Evolutionary conservation across 2,888 invertebrate species (phyloP), one percentile per base, ranked within the genome.

Genomic region (Dusona sp.): DNA sequence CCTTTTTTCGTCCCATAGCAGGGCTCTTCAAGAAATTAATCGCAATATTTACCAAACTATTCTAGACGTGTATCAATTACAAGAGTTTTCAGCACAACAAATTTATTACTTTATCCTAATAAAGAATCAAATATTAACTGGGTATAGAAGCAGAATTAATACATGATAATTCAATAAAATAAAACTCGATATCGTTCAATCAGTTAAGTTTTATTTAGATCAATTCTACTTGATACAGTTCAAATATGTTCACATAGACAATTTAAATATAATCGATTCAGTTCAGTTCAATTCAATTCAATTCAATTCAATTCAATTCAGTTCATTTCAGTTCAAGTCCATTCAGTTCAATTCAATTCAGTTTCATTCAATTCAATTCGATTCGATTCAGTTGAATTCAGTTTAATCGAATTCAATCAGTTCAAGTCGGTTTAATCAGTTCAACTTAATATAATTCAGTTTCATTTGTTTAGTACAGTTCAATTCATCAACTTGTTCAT

Each of bases 1-100:
- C 38, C 51, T 57, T 83, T 67, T 65, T 65, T 19, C 36, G 65
- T 65, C 65, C 65, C 65, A 36, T 65, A 36, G 29, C 16, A 29
- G 22, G 0, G 33, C n/a, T 38, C n/a, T n/a, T 36, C n/a, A 38
- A 4, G n/a, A 65, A 19, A 65, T 36, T 36, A n/a, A 65, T 54
- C 9, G 9, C 9, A 54, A 54, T 8, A 22, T 54, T 9, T 22
- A 54, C 54, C 22, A 54, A 54, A 54, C 54, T 54, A 22, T 54
- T 54, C 54, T 54, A 54, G 22, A 54, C 7, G 54, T 54, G 54
- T 54, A 54, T 0, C 2, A 22, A 54, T 51, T 4, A 54, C 9
- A 22, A 22, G 9, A 22, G 22, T 54, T 22, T 54, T 54, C 22
- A 54, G 54, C 54, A 22, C 22, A 48, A 48, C 3, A 54, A n/a